A percentile compares a stretch with the other conserved stretches of the same genome.
phyloP scores from a whole-genome alignment of 1,140 invertebrate species.

The Bombus pascuorum region DNA sequence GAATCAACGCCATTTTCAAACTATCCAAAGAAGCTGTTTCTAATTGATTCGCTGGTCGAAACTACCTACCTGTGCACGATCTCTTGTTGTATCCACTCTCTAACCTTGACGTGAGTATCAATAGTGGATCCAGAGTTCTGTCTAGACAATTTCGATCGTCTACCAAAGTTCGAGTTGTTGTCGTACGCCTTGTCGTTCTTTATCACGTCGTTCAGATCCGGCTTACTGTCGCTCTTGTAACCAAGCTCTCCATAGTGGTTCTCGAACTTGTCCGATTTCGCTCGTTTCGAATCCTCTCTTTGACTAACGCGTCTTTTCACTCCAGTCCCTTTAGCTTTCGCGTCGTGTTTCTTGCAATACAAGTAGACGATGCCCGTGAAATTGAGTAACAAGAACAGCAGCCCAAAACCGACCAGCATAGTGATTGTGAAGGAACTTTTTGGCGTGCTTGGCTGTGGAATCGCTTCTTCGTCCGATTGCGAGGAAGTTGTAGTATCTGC shows the following conservation, averaged over 20 bases:
- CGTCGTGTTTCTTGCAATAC: constrained; percentile 89
- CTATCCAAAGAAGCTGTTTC: background rate
- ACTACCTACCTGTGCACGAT: constrained; percentile 84
- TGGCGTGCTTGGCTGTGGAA: constrained; percentile 48
- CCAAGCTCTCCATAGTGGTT: constrained; percentile 68
- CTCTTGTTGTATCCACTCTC: constrained; percentile 92
- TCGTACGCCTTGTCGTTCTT: constrained; percentile 83
- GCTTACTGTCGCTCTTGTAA: constrained; percentile 79
- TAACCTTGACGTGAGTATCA: constrained; percentile 92
- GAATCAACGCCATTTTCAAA: constrained; percentile 35
- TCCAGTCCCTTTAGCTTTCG: constrained; percentile 82
- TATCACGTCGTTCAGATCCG: constrained; percentile 78
- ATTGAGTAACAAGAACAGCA: constrained; percentile 92
- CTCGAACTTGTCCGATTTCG: constrained; percentile 70
- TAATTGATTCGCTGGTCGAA: background rate
- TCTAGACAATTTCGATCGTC: constrained; percentile 86
- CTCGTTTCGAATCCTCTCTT: constrained; percentile 65
- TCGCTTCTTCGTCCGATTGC: constrained; percentile 1
- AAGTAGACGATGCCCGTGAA: constrained; percentile 88
- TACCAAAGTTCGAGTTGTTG: constrained; percentile 85
- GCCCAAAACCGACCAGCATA: constrained; percentile 89
- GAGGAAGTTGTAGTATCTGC: constrained; percentile 14
- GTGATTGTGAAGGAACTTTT: constrained; percentile 84
- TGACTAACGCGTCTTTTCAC: constrained; percentile 78
- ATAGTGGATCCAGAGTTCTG: constrained; percentile 91